These are phyloP conservation scores for Neodiprion pinetum DNA, from an alignment of 1,140 invertebrate genomes.

Conservation along the genomic window DNA sequence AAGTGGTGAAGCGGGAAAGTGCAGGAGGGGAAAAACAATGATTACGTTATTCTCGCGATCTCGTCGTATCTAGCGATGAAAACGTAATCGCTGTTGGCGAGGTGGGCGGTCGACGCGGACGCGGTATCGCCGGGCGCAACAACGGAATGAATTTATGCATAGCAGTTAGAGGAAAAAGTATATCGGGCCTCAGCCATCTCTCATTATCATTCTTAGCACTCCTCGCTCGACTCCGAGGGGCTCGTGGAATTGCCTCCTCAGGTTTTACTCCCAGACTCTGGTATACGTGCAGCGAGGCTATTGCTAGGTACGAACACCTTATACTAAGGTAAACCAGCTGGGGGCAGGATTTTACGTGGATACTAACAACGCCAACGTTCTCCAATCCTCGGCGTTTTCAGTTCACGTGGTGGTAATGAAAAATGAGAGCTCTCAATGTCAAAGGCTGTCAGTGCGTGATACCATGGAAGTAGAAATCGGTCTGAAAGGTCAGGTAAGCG, in stretches of 20 bases:
- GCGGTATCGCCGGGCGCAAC: neutral
- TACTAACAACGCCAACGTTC: no score
- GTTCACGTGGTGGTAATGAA: no score
- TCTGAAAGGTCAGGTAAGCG: no score
- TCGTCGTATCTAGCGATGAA: constrained; percentile 9
- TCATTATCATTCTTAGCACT: constrained; percentile 49
- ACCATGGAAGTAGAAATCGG: no score
- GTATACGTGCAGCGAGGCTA: no score
- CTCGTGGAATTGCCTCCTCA: neutral
- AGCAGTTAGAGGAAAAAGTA: constrained; percentile 23
- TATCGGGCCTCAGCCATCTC: constrained; percentile 46
- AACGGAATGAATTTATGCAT: constrained; percentile 7
- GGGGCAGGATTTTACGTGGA: no score
- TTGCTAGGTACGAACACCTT: no score
- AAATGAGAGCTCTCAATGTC: no score
- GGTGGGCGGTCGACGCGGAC: constrained; percentile 3
- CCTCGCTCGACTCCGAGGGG: constrained; percentile 30
- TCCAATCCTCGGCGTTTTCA: no score
- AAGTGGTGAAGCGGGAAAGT: constrained; percentile 16
- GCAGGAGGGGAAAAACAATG: constrained; percentile 16
- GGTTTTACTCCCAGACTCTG: no score
- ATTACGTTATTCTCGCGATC: constrained; percentile 15
- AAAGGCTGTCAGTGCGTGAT: no score
- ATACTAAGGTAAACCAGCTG: no score
- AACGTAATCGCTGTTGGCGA: neutral